phyloP scores from a whole-genome alignment of 2,113 vertebrate genomes.

The Chaetura pelagica region DNA sequence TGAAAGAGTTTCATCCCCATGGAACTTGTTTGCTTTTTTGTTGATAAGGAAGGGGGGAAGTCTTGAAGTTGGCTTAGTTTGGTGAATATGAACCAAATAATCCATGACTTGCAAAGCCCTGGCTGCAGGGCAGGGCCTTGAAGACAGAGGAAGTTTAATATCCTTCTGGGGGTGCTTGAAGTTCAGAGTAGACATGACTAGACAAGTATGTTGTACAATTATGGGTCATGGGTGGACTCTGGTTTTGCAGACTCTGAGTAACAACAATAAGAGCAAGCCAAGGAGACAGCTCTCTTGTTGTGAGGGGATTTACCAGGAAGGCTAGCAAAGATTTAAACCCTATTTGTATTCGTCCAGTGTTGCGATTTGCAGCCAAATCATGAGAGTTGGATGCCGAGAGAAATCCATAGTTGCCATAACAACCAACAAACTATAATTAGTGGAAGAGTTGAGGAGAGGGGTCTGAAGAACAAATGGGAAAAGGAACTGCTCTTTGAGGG shows the following conservation, averaged over 20 bases:
- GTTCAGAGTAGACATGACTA: background rate
- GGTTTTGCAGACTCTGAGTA: background rate
- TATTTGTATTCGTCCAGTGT: conserved; percentile 37
- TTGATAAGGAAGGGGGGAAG: background rate
- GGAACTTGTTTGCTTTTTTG: background rate
- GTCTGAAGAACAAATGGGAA: conserved; percentile 49
- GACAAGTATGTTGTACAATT: background rate
- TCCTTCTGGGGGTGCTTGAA: too few relatives aligned
- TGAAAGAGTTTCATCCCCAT: fast-evolving
- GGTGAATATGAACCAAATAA: too few relatives aligned
- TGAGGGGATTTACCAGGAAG: background rate
- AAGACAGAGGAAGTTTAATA: too few relatives aligned
- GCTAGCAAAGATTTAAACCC: background rate
- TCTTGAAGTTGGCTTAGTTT: too few relatives aligned
- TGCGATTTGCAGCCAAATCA: conserved; percentile 62
- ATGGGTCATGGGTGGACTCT: background rate
- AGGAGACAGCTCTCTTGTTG: background rate
- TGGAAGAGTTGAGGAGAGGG: conserved; percentile 63
- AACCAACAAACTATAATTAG: conserved; percentile 79
- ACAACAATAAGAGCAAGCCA: background rate
- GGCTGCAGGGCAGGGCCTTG: too few relatives aligned
- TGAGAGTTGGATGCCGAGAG: conserved; percentile 38
- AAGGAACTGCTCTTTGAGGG: conserved; percentile 18
- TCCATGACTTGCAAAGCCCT: too few relatives aligned
- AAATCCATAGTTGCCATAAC: conserved; percentile 76